A percentile compares a stretch with the other conserved stretches of the same genome.
Evolutionary conservation across 2,888 invertebrate species (phyloP).

Genomic region (Aporophyla lueneburgensis): DNA sequence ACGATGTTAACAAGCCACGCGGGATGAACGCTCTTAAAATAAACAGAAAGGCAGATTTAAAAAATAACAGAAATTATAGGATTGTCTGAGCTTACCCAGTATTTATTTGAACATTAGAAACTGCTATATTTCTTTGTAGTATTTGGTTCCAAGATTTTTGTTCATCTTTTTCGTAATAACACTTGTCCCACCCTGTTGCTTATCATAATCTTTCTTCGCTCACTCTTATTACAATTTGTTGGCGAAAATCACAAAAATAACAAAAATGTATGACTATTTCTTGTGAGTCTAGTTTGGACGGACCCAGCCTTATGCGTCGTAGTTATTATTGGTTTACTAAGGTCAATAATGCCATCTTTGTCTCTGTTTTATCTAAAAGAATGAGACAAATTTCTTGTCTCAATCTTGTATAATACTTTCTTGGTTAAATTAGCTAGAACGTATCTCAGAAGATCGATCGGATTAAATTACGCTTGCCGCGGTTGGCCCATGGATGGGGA

Average conservation of each 20-base stretch:
- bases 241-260: constrained; percentile 30
- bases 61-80: background rate
- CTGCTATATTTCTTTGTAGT: too few species aligned
- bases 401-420: background rate
- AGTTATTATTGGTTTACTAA: constrained; percentile 20
- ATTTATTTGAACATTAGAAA: background rate
- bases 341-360: constrained; percentile 11
- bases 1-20: too few species aligned
- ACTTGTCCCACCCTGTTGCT: background rate
- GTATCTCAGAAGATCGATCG: background rate
- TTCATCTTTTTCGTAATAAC: background rate
- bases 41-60: too few species aligned
- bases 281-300: background rate
- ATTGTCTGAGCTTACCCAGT: background rate
- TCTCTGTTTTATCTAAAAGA: constrained; percentile 12
- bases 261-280: constrained; percentile 14
- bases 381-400: background rate
- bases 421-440: background rate
- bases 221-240: constrained; percentile 19
- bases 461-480: too few species aligned
- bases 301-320: background rate
- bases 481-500: too few species aligned
- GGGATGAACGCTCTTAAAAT: too few species aligned
- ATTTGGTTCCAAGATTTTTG: background rate
- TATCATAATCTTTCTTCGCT: constrained; percentile 10